These are phyloP conservation scores for Megalops atlanticus DNA, from an alignment of 2,113 vertebrate genomes.

Conservation along the genomic window DNA sequence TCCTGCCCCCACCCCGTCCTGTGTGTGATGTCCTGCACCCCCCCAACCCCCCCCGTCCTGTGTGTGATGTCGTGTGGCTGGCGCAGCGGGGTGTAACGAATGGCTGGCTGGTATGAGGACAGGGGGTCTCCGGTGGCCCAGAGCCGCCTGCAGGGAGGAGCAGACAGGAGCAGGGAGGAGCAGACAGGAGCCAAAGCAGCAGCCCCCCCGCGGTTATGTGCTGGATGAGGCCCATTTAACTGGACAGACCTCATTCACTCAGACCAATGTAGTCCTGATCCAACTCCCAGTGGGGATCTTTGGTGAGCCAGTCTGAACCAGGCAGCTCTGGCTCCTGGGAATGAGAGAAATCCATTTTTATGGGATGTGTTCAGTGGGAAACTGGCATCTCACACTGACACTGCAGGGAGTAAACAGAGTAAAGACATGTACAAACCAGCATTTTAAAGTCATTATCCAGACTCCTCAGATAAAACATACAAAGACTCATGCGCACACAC, in stretches of 20 bases:
- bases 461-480: background rate
- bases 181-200: background rate
- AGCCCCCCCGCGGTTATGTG: background rate
- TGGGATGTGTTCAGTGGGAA: background rate
- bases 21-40: too few relatives aligned
- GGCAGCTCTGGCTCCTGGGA: background rate
- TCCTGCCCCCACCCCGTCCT: too few relatives aligned
- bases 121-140: background rate
- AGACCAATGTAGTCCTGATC: background rate
- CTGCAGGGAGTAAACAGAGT: too few relatives aligned
- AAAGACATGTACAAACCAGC: too few relatives aligned
- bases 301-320: background rate
- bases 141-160: too few relatives aligned
- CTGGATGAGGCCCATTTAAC: background rate
- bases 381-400: too few relatives aligned
- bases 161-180: background rate
- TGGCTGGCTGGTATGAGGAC: background rate
- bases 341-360: background rate
- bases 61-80: background rate
- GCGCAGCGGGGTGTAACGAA: background rate
- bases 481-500: background rate
- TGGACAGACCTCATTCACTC: background rate
- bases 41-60: too few relatives aligned
- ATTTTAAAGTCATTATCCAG: too few relatives aligned
- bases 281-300: background rate